Evolutionary conservation across 2,888 invertebrate genomes (phyloP), one percentile per base, ranked within the genome.

Genomic region (Conus canariensis): DNA sequence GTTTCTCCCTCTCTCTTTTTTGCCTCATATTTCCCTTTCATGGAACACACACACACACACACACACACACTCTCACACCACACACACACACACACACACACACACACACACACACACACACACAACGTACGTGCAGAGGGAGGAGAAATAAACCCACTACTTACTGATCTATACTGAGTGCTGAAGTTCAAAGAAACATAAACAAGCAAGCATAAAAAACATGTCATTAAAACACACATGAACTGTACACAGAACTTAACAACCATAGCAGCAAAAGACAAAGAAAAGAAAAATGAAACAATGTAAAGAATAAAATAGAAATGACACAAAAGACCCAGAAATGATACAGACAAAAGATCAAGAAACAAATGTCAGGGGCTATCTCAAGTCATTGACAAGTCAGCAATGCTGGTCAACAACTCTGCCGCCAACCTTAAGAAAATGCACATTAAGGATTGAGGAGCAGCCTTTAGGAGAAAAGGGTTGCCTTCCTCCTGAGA

Each of bases 81-180:
- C 77, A 25, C 77, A 30, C 30, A 8, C 25, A 14, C 77, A 77
- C 25, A 25, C 30, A 45, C 80, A 30, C 30, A 80, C 30, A 30
- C 30, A 30, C 30, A 30, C 30, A 30, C 30, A 30, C 30, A 30
- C 30, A 30, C 30, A n/a, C n/a, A n/a, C n/a, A n/a, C n/a, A n/a
- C n/a, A n/a, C n/a, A n/a, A 45, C 45, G 0, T 3, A 45, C 45
- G 45, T 45, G 45, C 45, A 45, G 45, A 83, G 2, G 19, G 25
- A 25, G 10, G 9, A 83, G 56, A 56, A 83, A 83, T 19, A 10
- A 22, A 83, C 58, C 56, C 82, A 83, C 82, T 19, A 83, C 58
- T 83, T 83, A 83, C 82, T 83, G 82, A 83, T 58, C 82, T 83
- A 83, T 25, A 83, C 82, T 22, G 82, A 58, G 58, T 83, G 82